Evolutionary conservation across 2,113 vertebrate genomes (phyloP).

Genomic region (Coreoperca whiteheadi): DNA sequence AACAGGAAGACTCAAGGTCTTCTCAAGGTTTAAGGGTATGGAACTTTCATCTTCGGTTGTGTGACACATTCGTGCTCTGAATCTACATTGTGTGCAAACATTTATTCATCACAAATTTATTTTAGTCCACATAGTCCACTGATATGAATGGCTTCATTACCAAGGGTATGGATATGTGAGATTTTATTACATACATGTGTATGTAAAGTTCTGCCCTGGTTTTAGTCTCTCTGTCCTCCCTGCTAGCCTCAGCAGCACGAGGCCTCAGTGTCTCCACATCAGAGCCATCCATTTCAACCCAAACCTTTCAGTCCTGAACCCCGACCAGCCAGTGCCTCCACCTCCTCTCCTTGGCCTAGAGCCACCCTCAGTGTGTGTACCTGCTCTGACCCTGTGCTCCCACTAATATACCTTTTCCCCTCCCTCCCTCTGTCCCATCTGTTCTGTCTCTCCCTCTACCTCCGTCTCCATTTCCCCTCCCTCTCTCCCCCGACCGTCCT

Average conservation of each 20-base stretch:
- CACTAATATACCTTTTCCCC: conserved; percentile 83
- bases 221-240: conserved; percentile 48
- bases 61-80: not conserved
- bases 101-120: not conserved
- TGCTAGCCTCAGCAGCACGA: conserved; percentile 43
- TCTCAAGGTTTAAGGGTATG: not conserved
- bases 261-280: conserved; percentile 60
- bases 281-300: conserved; percentile 63
- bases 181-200: conserved; percentile 29
- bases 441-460: conserved; percentile 75
- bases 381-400: conserved; percentile 81
- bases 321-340: conserved; percentile 53
- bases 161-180: not conserved
- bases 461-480: conserved; percentile 71
- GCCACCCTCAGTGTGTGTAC: conserved; percentile 82
- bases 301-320: conserved; percentile 58
- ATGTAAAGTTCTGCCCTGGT: conserved; percentile 35
- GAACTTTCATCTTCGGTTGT: not conserved
- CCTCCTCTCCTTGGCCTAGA: conserved; percentile 57
- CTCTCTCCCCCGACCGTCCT: conserved; percentile 78
- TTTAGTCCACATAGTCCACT: not conserved
- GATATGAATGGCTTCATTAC: not conserved
- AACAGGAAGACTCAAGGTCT: not conserved
- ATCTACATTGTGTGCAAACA: not conserved
- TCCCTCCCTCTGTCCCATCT: conserved; percentile 79